Conservation (phyloP, 2,888 invertebrate genomes). For the Tetragnatha montana region DNA sequence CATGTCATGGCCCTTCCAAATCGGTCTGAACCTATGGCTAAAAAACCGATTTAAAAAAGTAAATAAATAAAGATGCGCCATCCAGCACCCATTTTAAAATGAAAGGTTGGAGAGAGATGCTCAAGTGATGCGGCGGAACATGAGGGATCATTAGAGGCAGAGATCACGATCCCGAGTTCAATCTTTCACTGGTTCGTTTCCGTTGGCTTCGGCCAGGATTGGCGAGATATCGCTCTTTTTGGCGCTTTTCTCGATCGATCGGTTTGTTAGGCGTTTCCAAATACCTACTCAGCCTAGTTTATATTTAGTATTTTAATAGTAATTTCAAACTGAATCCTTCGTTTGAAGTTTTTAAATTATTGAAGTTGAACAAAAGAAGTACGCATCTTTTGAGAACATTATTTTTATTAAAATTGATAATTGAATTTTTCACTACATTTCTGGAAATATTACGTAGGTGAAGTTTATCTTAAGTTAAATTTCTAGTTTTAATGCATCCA, state of each 20-base stretch:
- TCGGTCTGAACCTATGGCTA: constrained; percentile 66
- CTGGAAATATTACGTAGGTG: no score
- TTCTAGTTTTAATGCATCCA: no score
- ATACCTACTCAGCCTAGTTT: no score
- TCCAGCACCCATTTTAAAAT: constrained; percentile 69
- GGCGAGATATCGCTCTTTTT: constrained; percentile 26
- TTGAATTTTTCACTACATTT: no score
- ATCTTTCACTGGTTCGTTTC: constrained; percentile 63
- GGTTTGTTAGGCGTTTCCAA: background rate
- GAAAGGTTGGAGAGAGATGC: constrained; percentile 65
- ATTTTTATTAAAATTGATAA: no score
- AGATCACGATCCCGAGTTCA: constrained; percentile 70
- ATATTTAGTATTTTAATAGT: no score
- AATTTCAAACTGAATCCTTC: no score
- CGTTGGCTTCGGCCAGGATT: constrained; percentile 36
- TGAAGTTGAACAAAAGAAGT: no score
- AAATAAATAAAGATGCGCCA: constrained; percentile 64
- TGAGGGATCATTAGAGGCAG: constrained; percentile 70
- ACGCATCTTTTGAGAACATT: no score
- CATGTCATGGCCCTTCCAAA: constrained; percentile 66
- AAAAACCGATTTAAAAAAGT: constrained; percentile 64
- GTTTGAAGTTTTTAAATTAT: no score
- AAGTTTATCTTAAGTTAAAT: no score
- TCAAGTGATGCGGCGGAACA: constrained; percentile 66
- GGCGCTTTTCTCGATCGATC: background rate